Percentiles rank a stretch among this genome's conserved stretches.
Conservation (phyloP, 1,140 invertebrate genomes). For the Lasioglossum albipes region DNA sequence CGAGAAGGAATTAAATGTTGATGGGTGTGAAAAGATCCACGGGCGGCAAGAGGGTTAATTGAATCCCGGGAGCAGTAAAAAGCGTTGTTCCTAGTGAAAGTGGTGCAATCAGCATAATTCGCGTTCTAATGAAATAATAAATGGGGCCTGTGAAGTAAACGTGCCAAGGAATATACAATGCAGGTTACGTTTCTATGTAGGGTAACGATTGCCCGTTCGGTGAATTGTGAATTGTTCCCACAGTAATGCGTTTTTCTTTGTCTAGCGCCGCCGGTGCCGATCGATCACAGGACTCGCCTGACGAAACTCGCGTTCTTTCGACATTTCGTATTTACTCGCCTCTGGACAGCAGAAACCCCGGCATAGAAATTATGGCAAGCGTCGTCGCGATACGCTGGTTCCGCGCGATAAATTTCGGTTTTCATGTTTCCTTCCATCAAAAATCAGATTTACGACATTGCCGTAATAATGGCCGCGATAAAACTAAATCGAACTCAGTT, state of each 20-base stretch:
- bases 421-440: neutral
- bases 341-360: conserved; percentile 24
- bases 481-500: no score
- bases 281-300: conserved; percentile 37
- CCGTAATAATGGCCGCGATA: no score
- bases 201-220: conserved; percentile 43
- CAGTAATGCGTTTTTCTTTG: conserved; percentile 48
- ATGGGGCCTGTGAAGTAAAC: conserved; percentile 25
- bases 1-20: no score
- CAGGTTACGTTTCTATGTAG: conserved; percentile 15
- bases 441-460: no score
- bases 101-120: neutral
- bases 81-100: neutral
- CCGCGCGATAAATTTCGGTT: neutral
- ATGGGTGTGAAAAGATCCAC: no score
- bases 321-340: conserved; percentile 40
- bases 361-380: conserved; percentile 24
- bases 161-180: conserved; percentile 38
- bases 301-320: conserved; percentile 45
- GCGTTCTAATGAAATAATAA: conserved; percentile 42
- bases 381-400: neutral
- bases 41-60: no score
- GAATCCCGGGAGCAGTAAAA: neutral
- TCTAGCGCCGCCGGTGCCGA: conserved; percentile 36
- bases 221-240: conserved; percentile 56